Conservation (phyloP, 2,797 vertebrate species). For the Melanogrammus aeglefinus region DNA sequence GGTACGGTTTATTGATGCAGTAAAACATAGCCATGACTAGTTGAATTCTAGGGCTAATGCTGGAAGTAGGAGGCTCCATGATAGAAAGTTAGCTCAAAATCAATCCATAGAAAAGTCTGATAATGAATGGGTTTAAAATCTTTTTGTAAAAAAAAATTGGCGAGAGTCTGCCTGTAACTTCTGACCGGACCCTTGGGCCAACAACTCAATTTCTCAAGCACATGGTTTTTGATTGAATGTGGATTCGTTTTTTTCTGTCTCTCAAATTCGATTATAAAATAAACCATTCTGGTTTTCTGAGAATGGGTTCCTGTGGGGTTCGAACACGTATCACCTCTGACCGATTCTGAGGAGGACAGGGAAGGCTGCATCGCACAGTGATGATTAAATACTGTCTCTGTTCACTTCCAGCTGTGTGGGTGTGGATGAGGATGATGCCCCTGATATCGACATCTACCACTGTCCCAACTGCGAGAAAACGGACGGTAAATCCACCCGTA, state of each 20-base stretch:
- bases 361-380: neutral
- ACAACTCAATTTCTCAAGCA: neutral
- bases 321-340: neutral
- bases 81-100: too few relatives aligned
- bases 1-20: too few relatives aligned
- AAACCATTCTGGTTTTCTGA: neutral
- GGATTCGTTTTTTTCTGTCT: neutral
- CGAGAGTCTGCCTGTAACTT: neutral
- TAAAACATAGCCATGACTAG: neutral
- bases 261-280: neutral
- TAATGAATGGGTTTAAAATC: neutral
- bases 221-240: neutral
- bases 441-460: conserved; percentile 96
- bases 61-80: too few relatives aligned
- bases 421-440: conserved; percentile 96
- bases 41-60: neutral
- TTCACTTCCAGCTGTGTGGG: conserved; percentile 85
- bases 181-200: neutral
- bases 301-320: neutral
- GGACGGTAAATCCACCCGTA: conserved; percentile 92
- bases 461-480: conserved; percentile 98
- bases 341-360: neutral
- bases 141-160: neutral
- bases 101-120: neutral
- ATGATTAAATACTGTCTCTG: neutral